phyloP scores from a whole-genome alignment of 2,797 vertebrate genomes.

The Acomys russatus region DNA sequence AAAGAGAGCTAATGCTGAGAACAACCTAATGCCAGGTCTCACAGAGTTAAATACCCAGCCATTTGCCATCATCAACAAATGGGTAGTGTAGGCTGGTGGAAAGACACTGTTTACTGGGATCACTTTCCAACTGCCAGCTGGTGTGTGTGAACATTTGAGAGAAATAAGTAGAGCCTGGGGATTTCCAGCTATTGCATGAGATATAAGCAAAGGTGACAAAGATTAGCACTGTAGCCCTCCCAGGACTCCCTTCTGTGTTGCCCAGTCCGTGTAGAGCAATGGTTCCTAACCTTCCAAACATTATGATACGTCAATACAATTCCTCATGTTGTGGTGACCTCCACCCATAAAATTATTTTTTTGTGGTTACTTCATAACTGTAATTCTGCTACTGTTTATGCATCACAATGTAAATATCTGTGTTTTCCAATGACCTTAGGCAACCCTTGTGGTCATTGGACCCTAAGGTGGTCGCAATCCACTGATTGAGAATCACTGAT shows the following conservation, averaged over 20 bases:
- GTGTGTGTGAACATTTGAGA: not conserved
- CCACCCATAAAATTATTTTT: not conserved
- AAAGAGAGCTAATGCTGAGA: not conserved
- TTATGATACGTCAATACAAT: not conserved
- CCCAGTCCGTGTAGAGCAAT: not conserved
- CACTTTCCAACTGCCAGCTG: not conserved
- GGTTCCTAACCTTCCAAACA: not conserved
- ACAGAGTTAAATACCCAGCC: constrained; percentile 5
- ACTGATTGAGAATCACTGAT: not conserved
- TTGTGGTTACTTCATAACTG: not conserved
- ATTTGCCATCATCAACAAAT: not conserved
- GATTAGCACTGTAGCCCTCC: rapidly evolving
- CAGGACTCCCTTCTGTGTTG: not conserved
- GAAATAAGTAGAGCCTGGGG: not conserved
- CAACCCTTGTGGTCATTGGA: no score
- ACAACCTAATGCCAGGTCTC: not conserved
- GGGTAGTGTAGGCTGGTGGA: not conserved
- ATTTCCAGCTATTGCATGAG: not conserved
- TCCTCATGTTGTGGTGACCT: not conserved
- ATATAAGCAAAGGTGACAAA: not conserved
- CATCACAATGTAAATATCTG: not conserved
- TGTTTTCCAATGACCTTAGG: not conserved
- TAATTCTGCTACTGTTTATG: not conserved
- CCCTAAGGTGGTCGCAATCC: not conserved
- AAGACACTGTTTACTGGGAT: not conserved